These are phyloP conservation scores for Mayetiola destructor DNA, from an alignment of 2,888 invertebrate genomes.

Conservation along the genomic window DNA sequence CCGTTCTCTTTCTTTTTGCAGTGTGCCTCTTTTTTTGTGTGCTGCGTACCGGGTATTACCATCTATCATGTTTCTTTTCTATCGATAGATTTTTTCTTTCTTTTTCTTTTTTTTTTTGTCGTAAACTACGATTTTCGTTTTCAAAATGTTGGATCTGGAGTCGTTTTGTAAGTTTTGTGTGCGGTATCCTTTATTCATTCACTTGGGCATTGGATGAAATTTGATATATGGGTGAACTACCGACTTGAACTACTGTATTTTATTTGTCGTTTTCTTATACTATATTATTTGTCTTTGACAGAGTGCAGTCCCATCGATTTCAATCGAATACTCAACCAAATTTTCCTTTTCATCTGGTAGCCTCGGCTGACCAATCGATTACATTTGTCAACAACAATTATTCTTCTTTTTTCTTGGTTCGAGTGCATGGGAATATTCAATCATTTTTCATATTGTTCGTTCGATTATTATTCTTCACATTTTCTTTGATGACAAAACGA, in stretches of 20 bases:
- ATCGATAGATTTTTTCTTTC: too few relatives aligned
- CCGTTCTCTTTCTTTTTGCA: too few relatives aligned
- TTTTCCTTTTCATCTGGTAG: background rate
- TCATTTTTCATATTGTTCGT: background rate
- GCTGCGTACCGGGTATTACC: background rate
- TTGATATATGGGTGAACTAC: too few relatives aligned
- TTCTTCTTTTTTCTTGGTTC: background rate
- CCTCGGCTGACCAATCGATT: background rate
- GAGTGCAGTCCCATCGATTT: constrained; percentile 2
- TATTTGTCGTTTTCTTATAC: too few relatives aligned
- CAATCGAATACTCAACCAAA: background rate
- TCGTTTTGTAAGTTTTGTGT: too few relatives aligned
- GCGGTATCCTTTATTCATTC: background rate
- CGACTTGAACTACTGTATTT: constrained; percentile 1
- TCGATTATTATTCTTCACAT: background rate
- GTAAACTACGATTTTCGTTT: background rate
- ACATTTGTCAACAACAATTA: background rate
- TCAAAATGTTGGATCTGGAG: too few relatives aligned
- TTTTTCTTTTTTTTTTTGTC: background rate
- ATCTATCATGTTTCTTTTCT: constrained; percentile 6
- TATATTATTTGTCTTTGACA: background rate
- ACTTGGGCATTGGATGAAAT: background rate
- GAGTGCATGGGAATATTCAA: background rate
- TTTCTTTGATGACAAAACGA: background rate
- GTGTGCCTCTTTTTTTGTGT: background rate